Evolutionary conservation across 2,888 invertebrate species (phyloP), one percentile per base, ranked within the genome.

Genomic region (Agelastica alni): DNA sequence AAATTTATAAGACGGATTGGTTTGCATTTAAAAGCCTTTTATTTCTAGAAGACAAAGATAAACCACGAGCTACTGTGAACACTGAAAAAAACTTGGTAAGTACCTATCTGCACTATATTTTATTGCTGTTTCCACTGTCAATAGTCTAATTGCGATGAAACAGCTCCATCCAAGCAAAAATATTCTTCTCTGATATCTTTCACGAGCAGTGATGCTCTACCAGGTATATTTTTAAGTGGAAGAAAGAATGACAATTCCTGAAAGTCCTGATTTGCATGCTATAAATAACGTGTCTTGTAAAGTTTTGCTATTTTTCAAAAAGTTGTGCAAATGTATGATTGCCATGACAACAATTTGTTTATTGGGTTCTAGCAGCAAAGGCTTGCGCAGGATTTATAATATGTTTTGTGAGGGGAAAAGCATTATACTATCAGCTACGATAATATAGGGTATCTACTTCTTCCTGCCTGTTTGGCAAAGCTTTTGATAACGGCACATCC

Each of bases 381-480:
- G 48, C 18, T 41, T 49, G 28, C 48, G 16, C 12, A 49, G 42
- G 53, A 34, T 53, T 47, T 13, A 53, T 10, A 2, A 53, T 12
- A 34, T 22, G 12, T 26, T 31, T 18, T 12, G 26, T n/a, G 16
- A 53, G 37, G 4, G 47, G 42, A 28, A 53, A 53, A 10, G 53
- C 53, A 9, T 28, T n/a, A n/a, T n/a, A n/a, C n/a, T 17, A 47
- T 53, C 53, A 20, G 34, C 47, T 17, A 26, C 5, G 12, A 47
- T 47, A 17, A 37, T 20, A 13, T 46, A 46, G 3, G 47, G 53
- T n/a, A n/a, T n/a, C n/a, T 16, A 42, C 9, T 10, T 34, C 12
- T n/a, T 9, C 22, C 4, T 22, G 2, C 13, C 46, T 9, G 3
- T 14, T 36, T 4, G 26, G 36, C 7, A 46, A 26, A n/a, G 10